phyloP scores from a whole-genome alignment of 2,797 vertebrate genomes.

The Valencia hispanica region DNA sequence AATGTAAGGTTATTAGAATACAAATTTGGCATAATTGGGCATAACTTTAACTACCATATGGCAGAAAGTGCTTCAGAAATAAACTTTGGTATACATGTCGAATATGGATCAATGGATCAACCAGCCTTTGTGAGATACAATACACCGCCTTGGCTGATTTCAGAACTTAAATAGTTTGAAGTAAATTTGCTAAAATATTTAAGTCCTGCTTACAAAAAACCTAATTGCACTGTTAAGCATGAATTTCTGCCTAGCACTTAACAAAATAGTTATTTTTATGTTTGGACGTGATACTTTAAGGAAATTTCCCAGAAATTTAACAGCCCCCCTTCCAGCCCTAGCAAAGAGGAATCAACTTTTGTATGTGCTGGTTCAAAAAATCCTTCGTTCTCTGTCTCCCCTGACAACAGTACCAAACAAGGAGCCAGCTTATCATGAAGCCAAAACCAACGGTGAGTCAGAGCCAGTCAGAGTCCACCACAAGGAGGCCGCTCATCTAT shows the following conservation, averaged over 20 bases:
- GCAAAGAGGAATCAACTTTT: not conserved
- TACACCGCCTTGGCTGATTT: not conserved
- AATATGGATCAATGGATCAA: not conserved
- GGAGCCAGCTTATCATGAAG: constrained; percentile 85
- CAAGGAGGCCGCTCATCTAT: constrained; percentile 86
- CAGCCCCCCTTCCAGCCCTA: too few relatives aligned
- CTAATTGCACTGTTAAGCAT: too few relatives aligned
- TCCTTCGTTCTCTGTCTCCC: constrained; percentile 15
- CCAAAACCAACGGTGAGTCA: constrained; percentile 70
- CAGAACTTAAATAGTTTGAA: not conserved
- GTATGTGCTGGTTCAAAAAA: not conserved
- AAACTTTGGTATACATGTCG: not conserved
- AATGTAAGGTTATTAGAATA: too few relatives aligned
- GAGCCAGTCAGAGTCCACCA: constrained; percentile 77
- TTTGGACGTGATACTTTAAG: not conserved
- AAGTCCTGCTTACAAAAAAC: not conserved
- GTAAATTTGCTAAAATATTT: not conserved
- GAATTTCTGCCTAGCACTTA: too few relatives aligned
- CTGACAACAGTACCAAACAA: constrained; percentile 90
- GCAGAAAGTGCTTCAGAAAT: not conserved
- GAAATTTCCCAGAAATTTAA: not conserved
- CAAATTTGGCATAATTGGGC: not conserved
- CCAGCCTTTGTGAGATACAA: not conserved
- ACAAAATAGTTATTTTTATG: too few relatives aligned
- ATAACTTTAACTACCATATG: not conserved